Base-by-base conservation (phyloP, 2,797 vertebrate species). In the Danionella dracula region DNA sequence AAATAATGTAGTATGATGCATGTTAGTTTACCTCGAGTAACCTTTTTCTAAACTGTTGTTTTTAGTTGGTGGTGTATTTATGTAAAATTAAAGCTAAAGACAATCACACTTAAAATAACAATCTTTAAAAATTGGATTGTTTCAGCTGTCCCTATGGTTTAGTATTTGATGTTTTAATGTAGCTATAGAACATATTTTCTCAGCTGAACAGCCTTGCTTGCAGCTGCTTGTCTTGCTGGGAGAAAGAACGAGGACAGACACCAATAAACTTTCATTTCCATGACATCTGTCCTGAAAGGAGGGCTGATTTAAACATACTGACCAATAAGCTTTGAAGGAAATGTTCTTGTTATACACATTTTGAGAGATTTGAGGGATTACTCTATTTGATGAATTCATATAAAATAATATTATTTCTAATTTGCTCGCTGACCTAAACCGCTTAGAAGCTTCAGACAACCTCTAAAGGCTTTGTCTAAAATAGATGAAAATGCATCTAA, bases 191-290 rank as follows among this genome's bases (percentile, higher is more conserved):
- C 65, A 62, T 66, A 49, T 72, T 73, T 32, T 78, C 50, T 13
- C 50, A 63, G 65, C 68, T 63, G 75, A 78, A 77, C 68, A 50
- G 53, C 35, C 38, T 78, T 83, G 83, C 70, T 71, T 81, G 65
- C 82, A 85, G 83, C 86, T 85, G 81, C 67, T 41, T 29, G 12
- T 40, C 40, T 34, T 34, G 45, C 35, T 35, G 19, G 46, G 51
- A 51, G 32, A 53, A 20, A 67, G 4, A 66, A 15, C 20, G 17
- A 37, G 8, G 13, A 16, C 20, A 45, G 19, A 37, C 20, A 20
- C 4, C 21, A 35, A 34, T 38, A 45, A 65, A 45, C 34, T 16
- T 38, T 61, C 1, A 61, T 49, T 38, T 38, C 10, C 7, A 57
- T 16, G 16, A 49, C 9, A 65, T 13, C 9, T 16, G 42, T 27